Evolutionary conservation across 2,888 invertebrate species (phyloP).

Genomic region (Gastracanthus pulcherrimus): DNA sequence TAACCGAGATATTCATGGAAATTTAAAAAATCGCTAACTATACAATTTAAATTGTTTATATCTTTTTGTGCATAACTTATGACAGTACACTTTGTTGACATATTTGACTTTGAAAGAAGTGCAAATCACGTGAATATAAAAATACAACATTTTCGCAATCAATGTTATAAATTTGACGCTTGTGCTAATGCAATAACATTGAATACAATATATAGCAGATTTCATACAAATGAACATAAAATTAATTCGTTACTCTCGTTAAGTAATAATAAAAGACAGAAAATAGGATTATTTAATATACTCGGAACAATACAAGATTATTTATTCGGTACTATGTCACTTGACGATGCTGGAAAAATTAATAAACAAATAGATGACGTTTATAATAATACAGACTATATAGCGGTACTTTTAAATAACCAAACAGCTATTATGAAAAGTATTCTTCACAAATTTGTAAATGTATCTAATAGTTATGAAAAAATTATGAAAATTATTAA

Average conservation of each 20-base stretch:
- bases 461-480: neutral
- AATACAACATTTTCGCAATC: too few relatives aligned
- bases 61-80: too few relatives aligned
- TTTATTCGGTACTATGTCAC: constrained; percentile 41
- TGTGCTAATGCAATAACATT: neutral
- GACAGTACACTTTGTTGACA: neutral
- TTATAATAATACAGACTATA: constrained; percentile 14
- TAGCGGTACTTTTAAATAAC: neutral
- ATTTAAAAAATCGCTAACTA: too few relatives aligned
- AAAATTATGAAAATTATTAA: neutral
- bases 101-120: neutral
- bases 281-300: constrained; percentile 35
- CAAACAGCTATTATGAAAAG: too few relatives aligned
- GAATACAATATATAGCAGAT: neutral
- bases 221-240: neutral
- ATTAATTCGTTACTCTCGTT: neutral
- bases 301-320: constrained; percentile 8
- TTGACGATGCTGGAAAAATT: constrained; percentile 30
- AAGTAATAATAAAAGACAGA: constrained; percentile 8
- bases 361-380: constrained; percentile 15
- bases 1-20: too few relatives aligned
- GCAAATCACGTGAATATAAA: too few relatives aligned
- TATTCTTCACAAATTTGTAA: neutral
- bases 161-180: too few relatives aligned
- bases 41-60: too few relatives aligned